These are phyloP conservation scores for Melipona quadrifasciata DNA, from an alignment of 1,140 invertebrate genomes.

Conservation along the genomic window DNA sequence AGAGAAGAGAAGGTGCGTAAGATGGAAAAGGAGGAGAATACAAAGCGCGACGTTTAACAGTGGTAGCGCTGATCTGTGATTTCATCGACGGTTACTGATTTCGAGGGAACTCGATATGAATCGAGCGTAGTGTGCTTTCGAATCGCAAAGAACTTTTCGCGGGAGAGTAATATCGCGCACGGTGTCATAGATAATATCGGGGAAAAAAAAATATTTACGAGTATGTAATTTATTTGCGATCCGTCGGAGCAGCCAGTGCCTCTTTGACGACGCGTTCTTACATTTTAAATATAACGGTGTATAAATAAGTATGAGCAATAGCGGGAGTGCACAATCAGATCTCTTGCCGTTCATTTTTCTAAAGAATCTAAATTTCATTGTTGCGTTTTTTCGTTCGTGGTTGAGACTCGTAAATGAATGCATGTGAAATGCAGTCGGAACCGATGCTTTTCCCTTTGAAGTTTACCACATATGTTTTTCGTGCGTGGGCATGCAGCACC, in stretches of 20 bases:
- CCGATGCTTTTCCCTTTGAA: conserved; percentile 56
- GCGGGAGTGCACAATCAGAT: conserved; percentile 79
- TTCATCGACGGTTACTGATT: conserved; percentile 35
- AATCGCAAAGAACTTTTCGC: conserved; percentile 19
- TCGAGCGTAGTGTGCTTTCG: conserved; percentile 42
- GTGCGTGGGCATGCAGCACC: conserved; percentile 68
- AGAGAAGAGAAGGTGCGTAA: neutral
- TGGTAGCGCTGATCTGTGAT: conserved; percentile 56
- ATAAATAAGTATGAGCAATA: conserved; percentile 83
- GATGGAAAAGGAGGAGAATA: conserved; percentile 27
- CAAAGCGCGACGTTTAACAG: conserved; percentile 58
- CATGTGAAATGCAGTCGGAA: conserved; percentile 56
- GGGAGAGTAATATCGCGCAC: neutral
- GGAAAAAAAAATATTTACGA: neutral
- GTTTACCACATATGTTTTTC: conserved; percentile 67
- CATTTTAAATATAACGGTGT: conserved; percentile 82
- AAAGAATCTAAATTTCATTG: conserved; percentile 15
- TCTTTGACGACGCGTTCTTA: conserved; percentile 72
- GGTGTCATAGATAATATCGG: conserved; percentile 23
- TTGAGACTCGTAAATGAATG: conserved; percentile 11
- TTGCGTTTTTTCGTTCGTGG: conserved; percentile 38
- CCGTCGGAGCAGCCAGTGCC: conserved; percentile 6
- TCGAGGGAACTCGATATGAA: conserved; percentile 5
- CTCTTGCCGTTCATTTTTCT: conserved; percentile 67
- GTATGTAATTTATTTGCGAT: conserved; percentile 37